Conservation (phyloP, 2,888 invertebrate genomes). For the Elegia similella region DNA sequence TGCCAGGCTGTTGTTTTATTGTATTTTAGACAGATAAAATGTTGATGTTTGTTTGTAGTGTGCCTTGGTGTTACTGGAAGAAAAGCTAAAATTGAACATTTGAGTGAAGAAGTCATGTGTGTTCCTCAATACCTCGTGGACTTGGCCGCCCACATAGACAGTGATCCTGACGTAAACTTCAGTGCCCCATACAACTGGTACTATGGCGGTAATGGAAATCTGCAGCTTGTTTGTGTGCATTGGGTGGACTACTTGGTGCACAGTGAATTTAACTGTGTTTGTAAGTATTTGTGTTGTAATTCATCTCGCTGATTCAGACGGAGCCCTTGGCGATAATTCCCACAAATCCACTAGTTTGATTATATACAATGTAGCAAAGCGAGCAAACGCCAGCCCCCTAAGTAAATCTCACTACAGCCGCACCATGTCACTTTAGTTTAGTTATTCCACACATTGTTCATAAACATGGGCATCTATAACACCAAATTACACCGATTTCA, state of each 20-base stretch:
- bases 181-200: conserved; percentile 69
- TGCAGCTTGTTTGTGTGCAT: conserved; percentile 48
- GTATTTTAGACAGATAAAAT: conserved; percentile 12
- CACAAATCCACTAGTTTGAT: too few species aligned
- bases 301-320: too few species aligned
- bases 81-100: conserved; percentile 38
- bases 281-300: too few species aligned
- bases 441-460: too few species aligned
- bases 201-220: conserved; percentile 67
- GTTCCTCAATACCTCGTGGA: conserved; percentile 61
- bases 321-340: too few species aligned
- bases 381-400: too few species aligned
- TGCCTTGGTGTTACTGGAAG: conserved; percentile 26
- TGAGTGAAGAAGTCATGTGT: conserved; percentile 58
- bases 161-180: conserved; percentile 65
- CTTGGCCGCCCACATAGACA: conserved; percentile 55
- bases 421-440: too few species aligned
- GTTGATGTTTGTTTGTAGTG: conserved; percentile 14
- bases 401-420: too few species aligned
- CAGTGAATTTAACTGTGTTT: conserved; percentile 56
- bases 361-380: too few species aligned
- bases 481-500: too few species aligned
- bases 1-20: too few species aligned
- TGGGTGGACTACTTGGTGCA: conserved; percentile 59
- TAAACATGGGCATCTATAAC: too few species aligned